phyloP scores from a whole-genome alignment of 2,888 invertebrate species.

The Agrotis exclamationis region DNA sequence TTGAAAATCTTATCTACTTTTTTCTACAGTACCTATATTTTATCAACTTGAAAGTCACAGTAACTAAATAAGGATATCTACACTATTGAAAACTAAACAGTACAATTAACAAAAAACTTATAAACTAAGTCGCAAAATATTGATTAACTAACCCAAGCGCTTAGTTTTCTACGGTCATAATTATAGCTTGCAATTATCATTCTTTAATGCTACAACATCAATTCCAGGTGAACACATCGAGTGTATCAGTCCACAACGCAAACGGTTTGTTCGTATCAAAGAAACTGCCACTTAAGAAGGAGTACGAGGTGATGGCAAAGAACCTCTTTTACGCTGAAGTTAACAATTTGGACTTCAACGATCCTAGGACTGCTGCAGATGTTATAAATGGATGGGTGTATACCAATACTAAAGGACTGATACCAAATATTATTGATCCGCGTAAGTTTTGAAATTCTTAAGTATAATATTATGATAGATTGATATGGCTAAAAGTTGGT shows the following conservation, averaged over 20 bases:
- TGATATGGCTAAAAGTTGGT: no score
- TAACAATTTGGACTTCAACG: slow-evolving; percentile 86
- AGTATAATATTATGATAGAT: no score
- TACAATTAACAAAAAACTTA: no score
- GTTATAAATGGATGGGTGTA: slow-evolving; percentile 92
- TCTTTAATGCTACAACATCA: background rate
- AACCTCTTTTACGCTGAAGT: slow-evolving; percentile 89
- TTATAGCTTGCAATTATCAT: background rate
- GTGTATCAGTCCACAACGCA: slow-evolving; percentile 82
- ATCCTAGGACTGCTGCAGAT: slow-evolving; percentile 80
- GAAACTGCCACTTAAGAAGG: slow-evolving; percentile 78
- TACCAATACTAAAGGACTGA: slow-evolving; percentile 90
- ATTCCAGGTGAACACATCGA: slow-evolving; percentile 75
- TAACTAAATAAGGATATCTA: no score
- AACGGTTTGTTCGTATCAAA: slow-evolving; percentile 89
- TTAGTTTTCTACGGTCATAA: background rate
- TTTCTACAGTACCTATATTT: no score
- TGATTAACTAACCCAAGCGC: no score
- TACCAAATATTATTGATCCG: slow-evolving; percentile 88
- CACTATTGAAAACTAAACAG: no score
- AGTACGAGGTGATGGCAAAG: slow-evolving; percentile 85
- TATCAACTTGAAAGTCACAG: no score
- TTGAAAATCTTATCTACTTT: no score
- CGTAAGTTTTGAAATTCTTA: slow-evolving; percentile 74
- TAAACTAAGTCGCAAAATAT: no score